Percentiles rank a stretch among this genome's conserved stretches.
These are phyloP conservation scores for Poeciliopsis turneri DNA, from an alignment of 2,797 vertebrate species.

Conservation along the genomic window DNA sequence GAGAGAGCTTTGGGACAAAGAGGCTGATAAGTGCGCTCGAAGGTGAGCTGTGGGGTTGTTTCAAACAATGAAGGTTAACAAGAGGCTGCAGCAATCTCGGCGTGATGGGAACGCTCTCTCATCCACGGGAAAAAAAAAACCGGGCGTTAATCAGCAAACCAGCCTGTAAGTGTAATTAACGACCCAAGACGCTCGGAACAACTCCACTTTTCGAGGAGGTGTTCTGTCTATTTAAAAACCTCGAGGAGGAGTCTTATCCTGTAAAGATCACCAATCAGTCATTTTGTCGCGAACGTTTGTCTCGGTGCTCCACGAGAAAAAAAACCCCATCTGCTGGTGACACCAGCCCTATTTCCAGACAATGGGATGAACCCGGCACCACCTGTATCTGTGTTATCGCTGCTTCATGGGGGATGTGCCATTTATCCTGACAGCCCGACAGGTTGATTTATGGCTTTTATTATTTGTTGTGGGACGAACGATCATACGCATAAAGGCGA, in stretches of 20 bases:
- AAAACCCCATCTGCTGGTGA: slow-evolving; percentile 59
- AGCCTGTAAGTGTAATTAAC: slow-evolving; percentile 44
- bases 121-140: slow-evolving; percentile 41
- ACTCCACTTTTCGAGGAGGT: slow-evolving; percentile 13
- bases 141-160: slow-evolving; percentile 62
- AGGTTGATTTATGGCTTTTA: slow-evolving; percentile 60
- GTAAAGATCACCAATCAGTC: slow-evolving; percentile 16
- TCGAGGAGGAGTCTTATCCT: slow-evolving; percentile 17
- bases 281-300: slow-evolving; percentile 20
- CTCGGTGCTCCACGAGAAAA: slow-evolving; percentile 39
- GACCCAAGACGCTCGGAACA: slow-evolving; percentile 22
- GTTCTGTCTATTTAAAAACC: slow-evolving; percentile 13
- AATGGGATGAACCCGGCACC: slow-evolving; percentile 55
- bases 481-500: slow-evolving; percentile 6
- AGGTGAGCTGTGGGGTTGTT: slow-evolving; percentile 67
- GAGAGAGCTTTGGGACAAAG: slow-evolving; percentile 60
- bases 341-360: slow-evolving; percentile 42
- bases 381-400: slow-evolving; percentile 60
- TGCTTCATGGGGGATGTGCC: slow-evolving; percentile 41
- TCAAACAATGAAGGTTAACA: slow-evolving; percentile 78
- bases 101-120: slow-evolving; percentile 63
- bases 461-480: slow-evolving; percentile 43
- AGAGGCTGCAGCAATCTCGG: slow-evolving; percentile 71
- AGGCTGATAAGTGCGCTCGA: slow-evolving; percentile 69
- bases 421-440: slow-evolving; percentile 47